These are phyloP conservation scores for Agriopis aurantiaria DNA, from an alignment of 2,888 invertebrate genomes.

Conservation along the genomic window DNA sequence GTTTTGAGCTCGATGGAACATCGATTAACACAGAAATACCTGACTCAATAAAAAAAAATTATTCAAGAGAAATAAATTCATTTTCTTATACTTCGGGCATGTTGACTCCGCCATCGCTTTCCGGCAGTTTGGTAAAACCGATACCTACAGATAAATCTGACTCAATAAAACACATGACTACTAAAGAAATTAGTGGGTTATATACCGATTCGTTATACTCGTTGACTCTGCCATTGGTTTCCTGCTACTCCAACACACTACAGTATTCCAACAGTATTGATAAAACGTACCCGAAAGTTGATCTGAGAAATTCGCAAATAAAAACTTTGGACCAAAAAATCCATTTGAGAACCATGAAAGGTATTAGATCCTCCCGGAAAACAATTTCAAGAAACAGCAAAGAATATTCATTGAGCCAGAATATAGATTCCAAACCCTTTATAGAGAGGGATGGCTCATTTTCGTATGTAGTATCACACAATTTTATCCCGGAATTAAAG, in stretches of 20 bases:
- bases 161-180: not conserved
- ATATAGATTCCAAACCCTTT: not conserved
- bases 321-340: conserved; percentile 7
- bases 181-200: not conserved
- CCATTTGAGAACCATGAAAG: not conserved
- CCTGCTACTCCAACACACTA: not conserved
- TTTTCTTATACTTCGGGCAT: not conserved
- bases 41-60: not conserved
- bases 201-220: not conserved
- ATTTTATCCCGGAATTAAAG: not conserved
- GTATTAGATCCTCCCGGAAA: not conserved
- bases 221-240: not conserved
- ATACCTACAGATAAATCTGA: not conserved
- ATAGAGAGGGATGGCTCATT: not conserved
- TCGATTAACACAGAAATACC: not conserved
- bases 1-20: not conserved
- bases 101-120: not conserved
- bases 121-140: not conserved
- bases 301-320: not conserved
- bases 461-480: not conserved
- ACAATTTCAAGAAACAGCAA: not conserved
- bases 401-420: too few species aligned
- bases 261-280: not conserved
- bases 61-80: conserved; percentile 3
- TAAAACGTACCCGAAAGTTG: not conserved